Evolutionary conservation across 2,888 invertebrate species (phyloP).

Genomic region (Timema podura): DNA sequence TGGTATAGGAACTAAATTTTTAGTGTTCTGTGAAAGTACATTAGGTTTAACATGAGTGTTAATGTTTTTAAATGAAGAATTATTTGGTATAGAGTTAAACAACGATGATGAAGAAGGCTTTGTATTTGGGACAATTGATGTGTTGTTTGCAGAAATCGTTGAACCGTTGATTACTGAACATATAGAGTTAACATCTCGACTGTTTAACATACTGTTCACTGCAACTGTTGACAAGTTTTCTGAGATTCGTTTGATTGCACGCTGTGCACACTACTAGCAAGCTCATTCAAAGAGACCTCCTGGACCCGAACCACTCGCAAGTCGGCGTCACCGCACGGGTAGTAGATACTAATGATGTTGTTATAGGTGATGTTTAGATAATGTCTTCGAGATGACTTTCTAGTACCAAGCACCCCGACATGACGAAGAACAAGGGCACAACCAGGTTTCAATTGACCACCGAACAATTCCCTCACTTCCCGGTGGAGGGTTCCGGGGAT

Average conservation of each 20-base stretch:
- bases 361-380: conserved; percentile 37
- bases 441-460: conserved; percentile 34
- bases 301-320: conserved; percentile 7
- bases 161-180: too few species aligned
- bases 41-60: too few species aligned
- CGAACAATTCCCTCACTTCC: conserved; percentile 43
- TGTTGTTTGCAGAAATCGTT: too few species aligned
- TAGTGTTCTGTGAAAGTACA: too few species aligned
- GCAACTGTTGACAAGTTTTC: too few species aligned
- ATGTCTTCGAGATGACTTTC: conserved; percentile 33
- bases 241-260: too few species aligned
- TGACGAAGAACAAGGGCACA: conserved; percentile 36
- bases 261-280: neutral
- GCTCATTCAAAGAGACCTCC: conserved; percentile 3
- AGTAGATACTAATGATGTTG: conserved; percentile 36
- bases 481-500: conserved; percentile 47
- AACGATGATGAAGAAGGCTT: too few species aligned
- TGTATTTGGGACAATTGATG: neutral
- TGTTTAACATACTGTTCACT: too few species aligned
- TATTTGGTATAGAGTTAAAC: too few species aligned
- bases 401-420: conserved; percentile 36
- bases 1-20: too few species aligned
- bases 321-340: neutral
- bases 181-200: too few species aligned
- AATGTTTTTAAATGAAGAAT: too few species aligned